Evolutionary conservation across 1,140 invertebrate species (phyloP).

Genomic region (Drusus annulatus): DNA sequence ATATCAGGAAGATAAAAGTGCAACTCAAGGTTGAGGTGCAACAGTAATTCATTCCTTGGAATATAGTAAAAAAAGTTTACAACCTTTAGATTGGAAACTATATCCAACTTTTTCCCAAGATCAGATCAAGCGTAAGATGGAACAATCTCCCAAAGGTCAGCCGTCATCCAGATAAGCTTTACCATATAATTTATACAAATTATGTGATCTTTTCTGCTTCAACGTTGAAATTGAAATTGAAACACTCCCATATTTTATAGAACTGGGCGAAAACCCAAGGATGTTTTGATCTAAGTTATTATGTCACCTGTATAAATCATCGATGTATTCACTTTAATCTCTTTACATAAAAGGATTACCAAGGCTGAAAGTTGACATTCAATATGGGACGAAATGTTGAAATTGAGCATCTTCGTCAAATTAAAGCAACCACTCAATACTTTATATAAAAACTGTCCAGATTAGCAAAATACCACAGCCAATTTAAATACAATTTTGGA

Average conservation of each 20-base stretch:
- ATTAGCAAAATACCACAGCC: too few species aligned
- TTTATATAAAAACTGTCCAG: too few species aligned
- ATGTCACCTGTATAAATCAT: constrained; percentile 19
- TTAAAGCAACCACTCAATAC: too few species aligned
- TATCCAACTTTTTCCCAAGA: too few species aligned
- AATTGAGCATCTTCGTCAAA: constrained; percentile 1
- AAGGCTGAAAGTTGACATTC: constrained; percentile 8
- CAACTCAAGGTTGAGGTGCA: too few species aligned
- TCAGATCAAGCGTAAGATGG: too few species aligned
- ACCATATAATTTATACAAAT: constrained; percentile 9
- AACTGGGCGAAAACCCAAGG: not conserved
- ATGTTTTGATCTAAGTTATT: constrained; percentile 2
- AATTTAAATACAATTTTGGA: too few species aligned
- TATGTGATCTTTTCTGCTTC: not conserved
- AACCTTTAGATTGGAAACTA: too few species aligned
- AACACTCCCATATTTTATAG: not conserved
- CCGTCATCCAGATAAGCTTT: not conserved
- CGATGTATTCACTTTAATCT: not conserved
- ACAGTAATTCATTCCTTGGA: too few species aligned
- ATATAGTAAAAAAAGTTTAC: too few species aligned
- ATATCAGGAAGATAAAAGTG: too few species aligned
- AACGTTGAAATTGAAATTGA: not conserved
- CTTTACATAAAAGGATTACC: constrained; percentile 9
- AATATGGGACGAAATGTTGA: too few species aligned
- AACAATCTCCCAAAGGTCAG: not conserved